Percentiles rank a stretch among this genome's conserved stretches.
Conservation (phyloP, 2,888 invertebrate genomes). For the Hipparchia semele region DNA sequence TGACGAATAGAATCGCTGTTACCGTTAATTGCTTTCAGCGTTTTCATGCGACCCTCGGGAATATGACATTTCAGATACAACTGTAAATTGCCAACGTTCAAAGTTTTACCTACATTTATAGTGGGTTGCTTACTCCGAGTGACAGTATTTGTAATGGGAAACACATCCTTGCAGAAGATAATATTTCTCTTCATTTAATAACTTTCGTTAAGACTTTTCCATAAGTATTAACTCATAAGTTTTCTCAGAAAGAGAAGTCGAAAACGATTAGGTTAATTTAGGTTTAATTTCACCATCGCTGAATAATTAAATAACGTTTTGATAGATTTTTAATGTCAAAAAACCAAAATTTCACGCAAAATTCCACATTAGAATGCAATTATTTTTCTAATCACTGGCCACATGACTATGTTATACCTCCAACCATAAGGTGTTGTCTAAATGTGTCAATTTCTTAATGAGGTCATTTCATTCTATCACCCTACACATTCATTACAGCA, state of each 20-base stretch:
- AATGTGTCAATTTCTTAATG: not conserved
- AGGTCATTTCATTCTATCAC: not conserved
- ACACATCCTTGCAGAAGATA: not conserved
- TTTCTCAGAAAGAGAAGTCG: too few species aligned
- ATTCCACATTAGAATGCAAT: too few species aligned
- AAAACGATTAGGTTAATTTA: too few species aligned
- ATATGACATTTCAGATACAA: conserved; percentile 26
- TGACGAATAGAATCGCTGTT: conserved; percentile 23
- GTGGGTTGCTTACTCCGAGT: not conserved
- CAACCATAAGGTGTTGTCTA: not conserved
- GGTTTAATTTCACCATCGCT: too few species aligned
- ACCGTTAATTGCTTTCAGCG: conserved; percentile 34
- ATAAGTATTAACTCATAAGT: too few species aligned
- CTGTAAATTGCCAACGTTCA: conserved; percentile 6
- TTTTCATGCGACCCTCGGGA: conserved; percentile 31
- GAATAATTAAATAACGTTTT: too few species aligned
- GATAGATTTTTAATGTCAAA: too few species aligned
- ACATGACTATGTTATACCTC: not conserved
- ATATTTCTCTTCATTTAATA: too few species aligned
- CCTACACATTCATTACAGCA: not conserved
- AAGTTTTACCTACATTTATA: not conserved
- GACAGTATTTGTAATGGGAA: not conserved
- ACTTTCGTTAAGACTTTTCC: too few species aligned
- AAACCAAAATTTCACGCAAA: too few species aligned
- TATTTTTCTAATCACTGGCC: too few species aligned